Base-by-base conservation (phyloP, 2,888 invertebrate species). In the Acrobasis consociella region DNA sequence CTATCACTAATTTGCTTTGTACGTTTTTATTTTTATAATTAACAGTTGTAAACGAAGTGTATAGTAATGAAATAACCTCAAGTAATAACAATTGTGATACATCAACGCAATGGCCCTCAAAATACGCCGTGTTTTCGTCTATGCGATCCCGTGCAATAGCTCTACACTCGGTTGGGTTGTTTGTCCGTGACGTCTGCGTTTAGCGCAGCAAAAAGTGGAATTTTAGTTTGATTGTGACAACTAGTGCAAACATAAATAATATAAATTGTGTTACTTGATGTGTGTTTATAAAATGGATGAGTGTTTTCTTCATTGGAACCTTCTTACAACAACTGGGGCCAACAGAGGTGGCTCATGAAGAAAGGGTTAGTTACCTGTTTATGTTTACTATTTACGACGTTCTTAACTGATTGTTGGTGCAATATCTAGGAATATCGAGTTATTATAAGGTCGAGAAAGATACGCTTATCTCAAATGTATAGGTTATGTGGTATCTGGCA, bases 111-210 rank as follows among this genome's bases (percentile, higher is more conserved):
- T 89, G 90, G 87, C 87, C 74, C 78, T 71, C 80, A 85, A 85
- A 82, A 85, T 81, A 83, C 79, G 78, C 84, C 82, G 85, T 89
- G 91, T 91, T 91, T 88, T 87, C 85, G 80, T 87, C 84, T 86
- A 82, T 89, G 88, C 86, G 89, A 88, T 86, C 82, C 89, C 81
- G 85, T 91, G 90, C 88, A 86, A 88, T 89, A 89, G 81, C 86
- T 90, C 89, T 87, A 89, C 91, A 89, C 89, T 91, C 89, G 81
- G 87, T 91, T 88, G 81, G 87, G 88, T 91, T 92, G 92, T 92
- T 91, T 92, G 92, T 89, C 91, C 91, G 89, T 92, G 92, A 92
- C 92, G 92, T 91, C 89, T 91, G 89, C 90, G 91, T 90, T 91
- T 91, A 91, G 92, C 89, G 89, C 87, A 89, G 89, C 89, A 84